Base-by-base conservation (phyloP, 2,113 vertebrate species). In the Chitala chitala region DNA sequence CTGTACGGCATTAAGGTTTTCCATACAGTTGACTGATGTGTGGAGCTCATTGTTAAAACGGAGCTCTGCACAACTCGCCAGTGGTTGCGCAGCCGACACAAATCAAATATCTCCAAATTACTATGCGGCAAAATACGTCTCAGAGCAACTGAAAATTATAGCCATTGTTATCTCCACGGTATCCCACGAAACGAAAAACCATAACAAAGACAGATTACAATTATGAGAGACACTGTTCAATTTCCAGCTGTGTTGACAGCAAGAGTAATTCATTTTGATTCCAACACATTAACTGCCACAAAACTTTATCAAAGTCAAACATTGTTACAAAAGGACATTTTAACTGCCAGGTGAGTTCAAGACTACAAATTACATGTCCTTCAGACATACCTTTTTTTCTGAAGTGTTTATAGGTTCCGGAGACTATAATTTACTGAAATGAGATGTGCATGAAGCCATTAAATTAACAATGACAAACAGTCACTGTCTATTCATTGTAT, bases 271-370 rank as follows among this genome's bases (percentile, higher is more conserved):
- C n/a, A 68, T 68, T 26, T 38, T 44, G 64, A 68, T 13, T 68
- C 7, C 42, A 31, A 15, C n/a, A 68, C 24, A 48, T 68, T 24
- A 68, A 48, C 26, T 20, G 64, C 33, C 64, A 68, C 42, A 68
- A 51, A 68, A 68, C 64, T 68, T 26, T 24, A 66, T 66, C 64
- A 66, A 66, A 65, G 63, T 66, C 40, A 46, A 66, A 46, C 40
- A 38, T 63, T 68, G 24, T 26, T 42, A 15, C 24, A 26, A 44
- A 66, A 48, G 42, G 22, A 46, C 24, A 5, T 46, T 48, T 68
- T 48, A 22, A 26, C 22, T 22, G 22, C 42, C 42, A 51, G 48
- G 48, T 51, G 48, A 51, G 2, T 51, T 51, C 48, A 9, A 2
- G 48, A 2, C 48, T 51, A 51, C 48, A 10, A 48, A 48, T 68